Evolutionary conservation across 2,113 vertebrate species (phyloP).

Genomic region (Sapajus apella): DNA sequence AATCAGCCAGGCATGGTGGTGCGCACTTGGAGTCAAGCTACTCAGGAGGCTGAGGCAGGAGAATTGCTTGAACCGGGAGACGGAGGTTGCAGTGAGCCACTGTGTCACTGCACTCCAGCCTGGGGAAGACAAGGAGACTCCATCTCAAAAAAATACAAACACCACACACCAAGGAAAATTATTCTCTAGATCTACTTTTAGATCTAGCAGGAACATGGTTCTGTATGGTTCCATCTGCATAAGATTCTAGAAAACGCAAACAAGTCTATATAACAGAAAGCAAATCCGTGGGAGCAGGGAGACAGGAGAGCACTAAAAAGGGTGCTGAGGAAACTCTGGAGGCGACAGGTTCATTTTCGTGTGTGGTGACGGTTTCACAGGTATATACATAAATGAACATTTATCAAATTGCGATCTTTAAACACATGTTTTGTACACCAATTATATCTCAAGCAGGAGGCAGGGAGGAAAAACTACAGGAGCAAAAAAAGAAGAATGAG

Average conservation of each 20-base stretch:
- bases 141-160: neutral
- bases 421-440: neutral
- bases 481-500: neutral
- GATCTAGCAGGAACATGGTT: neutral
- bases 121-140: too few species aligned
- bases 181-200: neutral
- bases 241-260: neutral
- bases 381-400: neutral
- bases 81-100: too few species aligned
- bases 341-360: neutral
- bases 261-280: neutral
- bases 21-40: too few species aligned
- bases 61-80: too few species aligned
- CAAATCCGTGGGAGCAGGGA: neutral
- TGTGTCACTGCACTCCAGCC: too few species aligned
- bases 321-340: neutral
- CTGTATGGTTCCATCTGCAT: neutral
- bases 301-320: neutral
- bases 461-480: neutral
- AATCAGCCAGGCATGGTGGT: too few species aligned
- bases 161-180: neutral
- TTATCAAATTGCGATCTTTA: neutral
- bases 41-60: too few species aligned
- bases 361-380: neutral
- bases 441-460: neutral